Evolutionary conservation across 2,888 invertebrate genomes (phyloP), one percentile per base, ranked within the genome.

Genomic region (Alviniconcha strummeri): DNA sequence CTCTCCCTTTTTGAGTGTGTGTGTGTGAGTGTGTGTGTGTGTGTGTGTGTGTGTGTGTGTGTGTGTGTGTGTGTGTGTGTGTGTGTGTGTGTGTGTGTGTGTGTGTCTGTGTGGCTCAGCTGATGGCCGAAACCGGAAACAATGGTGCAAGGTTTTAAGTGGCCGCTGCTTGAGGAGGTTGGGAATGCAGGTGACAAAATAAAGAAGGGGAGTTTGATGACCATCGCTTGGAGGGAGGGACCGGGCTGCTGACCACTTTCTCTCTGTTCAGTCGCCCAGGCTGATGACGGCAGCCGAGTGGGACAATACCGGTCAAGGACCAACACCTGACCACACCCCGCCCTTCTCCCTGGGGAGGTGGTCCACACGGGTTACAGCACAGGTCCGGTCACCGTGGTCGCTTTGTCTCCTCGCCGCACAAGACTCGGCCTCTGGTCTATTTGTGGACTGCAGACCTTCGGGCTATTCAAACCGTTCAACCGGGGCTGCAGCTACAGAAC

Each of bases 281-380:
- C 71, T 71, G 19, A 71, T 19, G 71, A 71, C 71, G 19, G 19
- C 64, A 19, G n/a, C 8, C n/a, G 71, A 11, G 60, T 8, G 8
- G 17, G 7, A 71, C 71, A 71, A 71, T 71, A 17, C 13, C 17
- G n/a, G 19, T 15, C 71, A 71, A 71, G 71, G 71, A 17, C 71
- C 71, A 17, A 71, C 71, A 71, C 71, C 71, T 71, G 71, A 71
- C 71, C 71, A 17, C 71, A 11, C 17, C n/a, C 71, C 71, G 71
- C 71, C 71, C 71, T 17, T n/a, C 71, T 19, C 71, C n/a, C n/a
- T 19, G 17, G 71, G 71, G 19, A 19, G 19, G 17, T 7, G 13
- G n/a, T 19, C n/a, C n/a, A 71, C 19, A 7, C 71, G 71, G 71
- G 71, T 71, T 71, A 71, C 19, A 1, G 71, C 71, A 71, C 71